These are phyloP conservation scores for Lamellibrachia columna DNA, from an alignment of 2,888 invertebrate species.

Conservation along the genomic window DNA sequence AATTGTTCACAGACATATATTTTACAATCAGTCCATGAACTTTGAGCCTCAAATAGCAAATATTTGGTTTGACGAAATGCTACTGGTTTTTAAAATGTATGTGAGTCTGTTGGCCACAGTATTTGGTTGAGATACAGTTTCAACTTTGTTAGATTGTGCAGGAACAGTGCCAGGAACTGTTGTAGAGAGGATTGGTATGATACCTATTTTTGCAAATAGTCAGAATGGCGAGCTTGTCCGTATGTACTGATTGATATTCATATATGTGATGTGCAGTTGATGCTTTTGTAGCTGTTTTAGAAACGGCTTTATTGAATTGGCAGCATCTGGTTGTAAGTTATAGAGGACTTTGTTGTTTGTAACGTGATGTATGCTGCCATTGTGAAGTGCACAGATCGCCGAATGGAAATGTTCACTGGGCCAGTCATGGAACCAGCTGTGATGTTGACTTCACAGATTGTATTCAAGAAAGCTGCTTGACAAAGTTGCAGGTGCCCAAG, in stretches of 20 bases:
- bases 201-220: conserved; percentile 10
- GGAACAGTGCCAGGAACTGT: conserved; percentile 5
- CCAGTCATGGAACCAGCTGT: neutral
- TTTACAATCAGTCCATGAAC: conserved; percentile 7
- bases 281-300: conserved; percentile 16
- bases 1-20: neutral
- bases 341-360: conserved; percentile 5
- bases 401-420: neutral
- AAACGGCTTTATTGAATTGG: conserved; percentile 16
- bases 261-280: conserved; percentile 16
- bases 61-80: neutral
- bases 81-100: neutral
- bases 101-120: neutral
- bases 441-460: neutral
- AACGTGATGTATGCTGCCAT: neutral
- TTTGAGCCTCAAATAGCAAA: neutral
- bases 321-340: conserved; percentile 8
- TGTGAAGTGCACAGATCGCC: neutral
- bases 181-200: neutral
- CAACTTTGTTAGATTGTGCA: neutral
- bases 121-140: neutral
- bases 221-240: neutral
- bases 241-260: conserved; percentile 6
- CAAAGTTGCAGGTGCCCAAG: neutral
- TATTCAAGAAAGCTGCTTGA: neutral